Base-by-base conservation (phyloP, 2,113 vertebrate species). In the Calyptomena viridis region DNA sequence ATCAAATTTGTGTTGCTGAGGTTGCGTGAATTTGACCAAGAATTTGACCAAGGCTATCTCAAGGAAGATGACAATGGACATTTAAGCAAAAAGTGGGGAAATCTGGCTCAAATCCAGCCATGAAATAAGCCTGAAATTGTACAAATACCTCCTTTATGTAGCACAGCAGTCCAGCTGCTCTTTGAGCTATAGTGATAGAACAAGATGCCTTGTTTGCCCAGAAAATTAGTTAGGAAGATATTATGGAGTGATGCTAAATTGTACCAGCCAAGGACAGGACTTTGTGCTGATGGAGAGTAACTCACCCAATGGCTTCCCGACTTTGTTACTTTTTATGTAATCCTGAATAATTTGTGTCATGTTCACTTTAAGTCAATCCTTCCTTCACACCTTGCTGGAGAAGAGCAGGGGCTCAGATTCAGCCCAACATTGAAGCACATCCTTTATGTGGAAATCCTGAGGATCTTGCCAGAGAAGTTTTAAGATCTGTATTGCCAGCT, bases 281-380 rank as follows among this genome's bases (percentile, higher is more conserved):
- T 59, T 46, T 2, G 15, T 71, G 42, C 55, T 2, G 0, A 9
- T 22, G 16, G 1, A 8, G n/a, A 19, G 14, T 62, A 15, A 14
- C 31, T 66, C 5, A 0, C 17, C 18, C 58, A 47, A 1, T 56
- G 1, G 0, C 37, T 90, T 75, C 42, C 42, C 60, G 42, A 79
- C 14, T 78, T 64, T 14, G 14, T 67, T 64, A 60, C 19, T 3
- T 78, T 44, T 14, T 4, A 5, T 56, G n/a, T 40, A 66, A 73
- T 62, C 59, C 59, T 47, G 21, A 49, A 55, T 49, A 58, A 66
- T 80, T 28, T 47, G n/a, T 66, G 28, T 39, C 77, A 40, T 25
- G 11, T 69, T 93, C 63, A 66, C 23, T 39, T 71, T 77, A 47
- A 28, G 15, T 66, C 63, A 66, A 0, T 42, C 68, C 24, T 88